Evolutionary conservation across 2,797 vertebrate species (phyloP), one percentile per base, ranked within the genome.

Genomic region (Octomys mimax): DNA sequence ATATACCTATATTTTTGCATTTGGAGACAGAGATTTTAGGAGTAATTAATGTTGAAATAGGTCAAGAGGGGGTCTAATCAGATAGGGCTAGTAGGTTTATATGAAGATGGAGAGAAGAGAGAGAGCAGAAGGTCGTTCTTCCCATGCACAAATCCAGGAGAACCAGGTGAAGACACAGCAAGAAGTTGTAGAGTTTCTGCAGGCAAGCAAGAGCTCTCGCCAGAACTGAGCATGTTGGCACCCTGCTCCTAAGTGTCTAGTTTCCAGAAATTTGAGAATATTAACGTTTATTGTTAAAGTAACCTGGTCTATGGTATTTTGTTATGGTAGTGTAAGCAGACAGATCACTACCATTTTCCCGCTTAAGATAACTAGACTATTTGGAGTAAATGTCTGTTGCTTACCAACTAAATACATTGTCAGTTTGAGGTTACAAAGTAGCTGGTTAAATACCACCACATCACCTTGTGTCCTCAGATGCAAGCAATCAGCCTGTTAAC

Each of bases 381-480:
- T 19, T 21, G 78, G 31, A 24, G n/a, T 89, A 79, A 64, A 18
- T 59, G 11, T 88, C 57, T 95, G 33, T 91, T 92, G 52, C 36
- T 93, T 91, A 39, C 54, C 87, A 91, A 62, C 9, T n/a, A 96
- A 95, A 18, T 93, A 90, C 93, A 49, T 94, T n/a, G 66, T 92
- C 81, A 85, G 64, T 96, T 93, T 54, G 36, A 86, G 68, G 82
- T 87, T 61, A 39, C 33, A 64, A 70, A 91, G 75, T 28, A 85
- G 64, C 59, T 61, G 81, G 24, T 91, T 68, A 90, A 86, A 92
- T 85, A 84, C 26, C 52, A 77, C 4, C 36, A 31, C 26, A 18
- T 49, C 28, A 31, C 31, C 33, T 42, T 54, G 31, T 66, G 71
- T 88, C 49, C 91, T 94, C 71, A 87, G 33, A 78, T 68, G 64